Conservation (phyloP, 2,113 vertebrate species). For the Oryzias javanicus region DNA sequence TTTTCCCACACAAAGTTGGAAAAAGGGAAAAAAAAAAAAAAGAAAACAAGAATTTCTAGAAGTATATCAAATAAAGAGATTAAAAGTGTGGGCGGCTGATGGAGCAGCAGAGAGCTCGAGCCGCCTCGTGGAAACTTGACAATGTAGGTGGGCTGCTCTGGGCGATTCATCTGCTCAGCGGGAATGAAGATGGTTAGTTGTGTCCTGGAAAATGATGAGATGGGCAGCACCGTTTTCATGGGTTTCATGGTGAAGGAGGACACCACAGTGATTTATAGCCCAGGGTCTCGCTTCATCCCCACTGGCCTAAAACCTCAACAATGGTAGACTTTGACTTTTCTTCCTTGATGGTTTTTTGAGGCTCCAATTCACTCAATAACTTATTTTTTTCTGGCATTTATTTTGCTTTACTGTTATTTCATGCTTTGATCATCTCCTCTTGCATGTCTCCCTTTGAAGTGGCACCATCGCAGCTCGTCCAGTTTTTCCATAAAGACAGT, state of each 20-base stretch:
- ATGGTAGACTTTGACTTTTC: neutral
- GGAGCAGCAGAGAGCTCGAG: neutral
- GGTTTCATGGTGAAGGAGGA: neutral
- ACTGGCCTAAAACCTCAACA: neutral
- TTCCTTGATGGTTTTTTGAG: neutral
- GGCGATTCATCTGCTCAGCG: slow-evolving; percentile 11
- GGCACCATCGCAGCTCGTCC: too few species aligned
- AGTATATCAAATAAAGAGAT: neutral
- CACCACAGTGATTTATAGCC: slow-evolving; percentile 4
- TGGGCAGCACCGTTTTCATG: neutral
- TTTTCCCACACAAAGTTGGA: neutral
- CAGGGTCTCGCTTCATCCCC: neutral
- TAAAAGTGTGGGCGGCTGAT: neutral
- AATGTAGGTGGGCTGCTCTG: neutral
- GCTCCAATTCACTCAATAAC: neutral
- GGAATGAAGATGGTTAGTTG: neutral
- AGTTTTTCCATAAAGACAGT: too few species aligned
- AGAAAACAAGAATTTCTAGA: neutral
- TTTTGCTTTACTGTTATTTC: too few species aligned
- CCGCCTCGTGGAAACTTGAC: neutral
- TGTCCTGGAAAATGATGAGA: slow-evolving; percentile 3
- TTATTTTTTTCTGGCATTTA: too few species aligned
- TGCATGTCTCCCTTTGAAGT: too few species aligned
- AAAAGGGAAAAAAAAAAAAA: neutral
- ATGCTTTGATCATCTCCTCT: too few species aligned